These are phyloP conservation scores for Capitulum mitella DNA, from an alignment of 2,888 invertebrate species.

Conservation along the genomic window DNA sequence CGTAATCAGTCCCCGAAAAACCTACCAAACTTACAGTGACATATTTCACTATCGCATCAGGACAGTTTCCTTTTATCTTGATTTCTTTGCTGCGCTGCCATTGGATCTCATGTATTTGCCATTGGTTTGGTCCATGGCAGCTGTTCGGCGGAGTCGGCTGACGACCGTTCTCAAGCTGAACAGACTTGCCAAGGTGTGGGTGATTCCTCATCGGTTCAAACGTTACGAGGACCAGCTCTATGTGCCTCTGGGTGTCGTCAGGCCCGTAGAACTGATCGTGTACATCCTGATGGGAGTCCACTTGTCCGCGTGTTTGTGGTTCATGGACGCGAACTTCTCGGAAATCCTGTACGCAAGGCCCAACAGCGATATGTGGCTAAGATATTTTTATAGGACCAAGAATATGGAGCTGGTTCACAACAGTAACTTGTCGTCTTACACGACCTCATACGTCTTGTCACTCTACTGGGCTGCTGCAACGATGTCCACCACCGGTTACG, in stretches of 20 bases:
- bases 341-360: not conserved
- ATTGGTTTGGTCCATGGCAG: not conserved
- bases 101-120: not conserved
- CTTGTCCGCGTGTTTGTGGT: not conserved
- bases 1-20: not conserved
- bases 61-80: not conserved
- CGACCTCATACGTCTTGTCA: not conserved
- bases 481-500: slow-evolving; percentile 8
- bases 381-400: not conserved
- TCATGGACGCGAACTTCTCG: not conserved
- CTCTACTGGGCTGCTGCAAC: not conserved
- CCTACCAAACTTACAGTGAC: not conserved
- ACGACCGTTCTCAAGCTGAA: not conserved
- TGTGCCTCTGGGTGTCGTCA: not conserved
- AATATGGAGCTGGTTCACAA: not conserved
- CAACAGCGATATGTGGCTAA: not conserved
- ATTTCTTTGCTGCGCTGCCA: not conserved
- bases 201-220: not conserved
- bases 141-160: not conserved
- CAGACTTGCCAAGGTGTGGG: not conserved
- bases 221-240: not conserved
- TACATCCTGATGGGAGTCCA: not conserved
- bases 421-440: not conserved
- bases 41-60: not conserved
- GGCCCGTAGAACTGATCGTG: not conserved